Conservation (phyloP, 2,888 invertebrate species). For the Callimorpha dominula region DNA sequence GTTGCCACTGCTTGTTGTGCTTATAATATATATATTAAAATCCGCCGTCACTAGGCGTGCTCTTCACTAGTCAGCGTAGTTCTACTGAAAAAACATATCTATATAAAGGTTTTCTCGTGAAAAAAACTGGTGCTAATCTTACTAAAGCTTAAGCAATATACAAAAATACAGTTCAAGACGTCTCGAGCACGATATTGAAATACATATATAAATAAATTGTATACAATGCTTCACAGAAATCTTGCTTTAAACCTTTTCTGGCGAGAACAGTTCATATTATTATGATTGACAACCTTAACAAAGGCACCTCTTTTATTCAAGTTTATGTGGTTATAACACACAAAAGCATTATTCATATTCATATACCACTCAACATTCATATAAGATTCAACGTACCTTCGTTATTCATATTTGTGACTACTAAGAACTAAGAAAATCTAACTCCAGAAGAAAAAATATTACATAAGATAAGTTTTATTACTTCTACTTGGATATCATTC, state of each 20-base stretch:
- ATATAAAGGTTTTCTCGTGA: neutral
- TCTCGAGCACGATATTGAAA: neutral
- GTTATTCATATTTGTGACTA: neutral
- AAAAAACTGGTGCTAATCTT: neutral
- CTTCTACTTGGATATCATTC: neutral
- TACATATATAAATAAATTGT: conserved; percentile 7
- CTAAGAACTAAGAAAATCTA: neutral
- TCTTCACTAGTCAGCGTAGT: neutral
- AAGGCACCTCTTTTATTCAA: neutral
- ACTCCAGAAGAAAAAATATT: neutral
- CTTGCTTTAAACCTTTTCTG: neutral
- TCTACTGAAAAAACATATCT: neutral
- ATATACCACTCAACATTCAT: neutral
- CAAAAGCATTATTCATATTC: neutral
- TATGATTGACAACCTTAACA: conserved; percentile 4
- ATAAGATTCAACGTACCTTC: neutral
- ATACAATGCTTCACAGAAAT: neutral
- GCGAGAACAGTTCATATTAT: neutral
- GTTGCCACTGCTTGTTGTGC: too few relatives aligned
- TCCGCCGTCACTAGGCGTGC: neutral
- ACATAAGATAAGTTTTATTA: neutral
- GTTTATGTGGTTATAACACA: neutral
- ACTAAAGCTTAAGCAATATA: neutral
- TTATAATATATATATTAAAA: too few relatives aligned
- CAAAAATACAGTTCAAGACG: neutral